Evolutionary conservation across 2,113 vertebrate species (phyloP), one percentile per base, ranked within the genome.

Genomic region (Orthonyx spaldingii): DNA sequence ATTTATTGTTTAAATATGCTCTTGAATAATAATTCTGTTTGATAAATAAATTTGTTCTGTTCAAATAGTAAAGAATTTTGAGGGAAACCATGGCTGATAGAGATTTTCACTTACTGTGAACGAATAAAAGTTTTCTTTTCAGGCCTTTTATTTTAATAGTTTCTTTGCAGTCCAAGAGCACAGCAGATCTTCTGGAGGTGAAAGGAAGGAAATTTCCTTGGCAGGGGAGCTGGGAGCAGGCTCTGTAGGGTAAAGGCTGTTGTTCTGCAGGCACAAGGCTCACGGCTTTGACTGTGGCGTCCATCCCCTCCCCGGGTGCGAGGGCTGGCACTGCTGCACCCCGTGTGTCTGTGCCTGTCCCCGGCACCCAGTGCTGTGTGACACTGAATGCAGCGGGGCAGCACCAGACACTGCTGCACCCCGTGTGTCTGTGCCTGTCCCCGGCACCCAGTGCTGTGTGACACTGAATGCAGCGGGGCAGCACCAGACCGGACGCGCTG

Each of bases 271-370:
- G n/a, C 35, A 5, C 26, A 3, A 13, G 19, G 42, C 42, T 46
- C 2, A 1, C 2, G 0, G 10, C 52, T 69, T 9, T 6, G 13
- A 1, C 33, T 0, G 1, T 32, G 39, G 21, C 32, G 10, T 50
- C 41, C 21, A 1, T n/a, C 11, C 33, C 7, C 20, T 24, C 23
- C 22, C 24, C 0, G 6, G 3, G 27, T 3, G 2, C 19, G 1
- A 14, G 42, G 32, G 4, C 5, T 16, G 47, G 0, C 11, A 0
- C 17, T 24, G 2, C 46, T 13, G 80, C 24, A 18, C 8, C 10
- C 52, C 2, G 53, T 33, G 41, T 56, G 50, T 26, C n/a, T 3
- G 13, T 57, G 42, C 35, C 18, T 42, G 56, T 30, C 14, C 55
- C 39, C 9, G 1, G 32, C 33, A 3, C 44, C 17, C 35, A 8